Percentiles rank a stretch among this genome's conserved stretches.
phyloP scores from a whole-genome alignment of 2,113 vertebrate species.

The Suricata suricatta region DNA sequence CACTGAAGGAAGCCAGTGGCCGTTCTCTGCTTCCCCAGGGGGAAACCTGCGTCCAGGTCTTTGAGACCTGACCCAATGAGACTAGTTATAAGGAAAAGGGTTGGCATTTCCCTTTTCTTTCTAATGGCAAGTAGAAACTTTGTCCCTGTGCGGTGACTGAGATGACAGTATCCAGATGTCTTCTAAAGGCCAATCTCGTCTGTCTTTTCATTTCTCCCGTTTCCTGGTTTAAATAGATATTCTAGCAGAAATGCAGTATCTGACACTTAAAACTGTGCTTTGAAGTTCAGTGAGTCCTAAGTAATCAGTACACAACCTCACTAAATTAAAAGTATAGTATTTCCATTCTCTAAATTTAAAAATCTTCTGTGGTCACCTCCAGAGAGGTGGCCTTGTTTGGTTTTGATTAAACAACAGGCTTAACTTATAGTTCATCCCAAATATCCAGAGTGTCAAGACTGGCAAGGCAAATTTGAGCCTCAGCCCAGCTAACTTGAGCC shows the following conservation, averaged over 20 bases:
- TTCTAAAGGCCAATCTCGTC: neutral
- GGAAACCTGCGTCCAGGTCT: neutral
- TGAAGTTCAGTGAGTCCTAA: neutral
- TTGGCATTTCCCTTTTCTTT: neutral
- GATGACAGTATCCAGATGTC: neutral
- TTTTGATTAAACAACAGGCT: constrained; percentile 60
- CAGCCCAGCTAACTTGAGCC: neutral
- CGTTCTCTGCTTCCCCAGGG: neutral
- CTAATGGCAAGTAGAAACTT: neutral
- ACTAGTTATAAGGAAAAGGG: neutral
- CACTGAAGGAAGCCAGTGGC: neutral
- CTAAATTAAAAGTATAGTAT: neutral
- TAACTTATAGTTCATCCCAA: constrained; percentile 45
- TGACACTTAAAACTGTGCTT: neutral
- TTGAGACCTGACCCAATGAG: neutral
- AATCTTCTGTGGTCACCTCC: neutral
- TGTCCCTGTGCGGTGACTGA: neutral
- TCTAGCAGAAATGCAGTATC: neutral
- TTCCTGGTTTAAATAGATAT: neutral
- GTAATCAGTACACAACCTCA: neutral
- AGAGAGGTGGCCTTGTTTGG: constrained; percentile 37
- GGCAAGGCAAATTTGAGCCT: neutral
- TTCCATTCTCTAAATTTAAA: neutral
- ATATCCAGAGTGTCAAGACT: neutral
- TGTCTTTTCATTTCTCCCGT: neutral